Base-by-base conservation (phyloP, 2,888 invertebrate genomes). In the Nasonovia ribisnigri region DNA sequence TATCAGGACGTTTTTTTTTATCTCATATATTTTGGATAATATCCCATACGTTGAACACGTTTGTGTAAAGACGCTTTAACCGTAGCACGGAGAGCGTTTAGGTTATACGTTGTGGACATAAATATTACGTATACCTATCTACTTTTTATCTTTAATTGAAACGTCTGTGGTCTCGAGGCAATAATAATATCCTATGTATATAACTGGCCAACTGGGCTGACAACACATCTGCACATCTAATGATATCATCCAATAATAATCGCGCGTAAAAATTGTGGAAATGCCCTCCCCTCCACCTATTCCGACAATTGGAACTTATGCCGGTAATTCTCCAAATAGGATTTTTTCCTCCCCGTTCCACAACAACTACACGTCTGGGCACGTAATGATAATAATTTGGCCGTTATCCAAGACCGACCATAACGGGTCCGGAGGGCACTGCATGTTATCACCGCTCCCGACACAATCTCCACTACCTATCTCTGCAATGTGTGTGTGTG, bases 351-450 rank as follows among this genome's bases (percentile, higher is more conserved):
- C 6, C 29, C 43, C 46, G n/a, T 20, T 36, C n/a, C 36, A n/a
- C 51, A 51, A 46, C 60, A 29, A 89, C 16, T 43, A 60, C 43
- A 42, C 43, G 77, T 77, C 77, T 77, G 77, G 77, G 36, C 89
- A 42, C 43, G 57, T 89, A 57, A 90, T 48, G n/a, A 88, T 90
- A 90, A 67, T 67, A 67, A 67, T 90, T 90, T 90, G 90, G 90
- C 67, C 67, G n/a, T 90, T 57, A 43, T 67, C 90, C 90, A 67
- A 90, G 48, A 67, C 90, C 60, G 67, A 60, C 29, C 89, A 36
- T 89, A 54, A 29, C 88, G 57, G 57, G 57, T 57, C 57, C 57
- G 57, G 46, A n/a, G 46, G 46, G 46, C 43, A 43, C 77, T 77
- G 77, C 57, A 29, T 29, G 89, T 89, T 89, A 89, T 89, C 89